Percentiles rank a stretch among this genome's conserved stretches.
These are phyloP conservation scores for Lasiurus cinereus DNA, from an alignment of 2,113 vertebrate genomes.

Conservation along the genomic window DNA sequence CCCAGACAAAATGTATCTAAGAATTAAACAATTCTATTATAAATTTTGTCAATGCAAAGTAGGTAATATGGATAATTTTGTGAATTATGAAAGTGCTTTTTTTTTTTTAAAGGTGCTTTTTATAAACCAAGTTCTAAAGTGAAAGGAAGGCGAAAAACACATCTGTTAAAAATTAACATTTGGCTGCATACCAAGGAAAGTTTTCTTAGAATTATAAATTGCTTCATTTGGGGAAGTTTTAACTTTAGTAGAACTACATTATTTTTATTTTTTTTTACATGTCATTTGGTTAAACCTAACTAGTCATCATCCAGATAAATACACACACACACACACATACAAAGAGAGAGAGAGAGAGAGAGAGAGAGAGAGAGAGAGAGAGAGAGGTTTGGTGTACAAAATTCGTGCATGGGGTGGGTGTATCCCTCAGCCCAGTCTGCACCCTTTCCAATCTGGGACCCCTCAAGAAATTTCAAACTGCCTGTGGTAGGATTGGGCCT, in stretches of 20 bases:
- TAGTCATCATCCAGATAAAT: rapidly evolving
- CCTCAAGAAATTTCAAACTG: too few relatives aligned
- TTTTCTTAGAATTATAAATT: background rate
- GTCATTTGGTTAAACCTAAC: background rate
- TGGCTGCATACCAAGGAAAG: background rate
- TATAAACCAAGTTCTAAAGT: background rate
- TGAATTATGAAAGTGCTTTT: background rate
- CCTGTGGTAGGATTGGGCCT: too few relatives aligned
- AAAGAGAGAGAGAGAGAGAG: too few relatives aligned
- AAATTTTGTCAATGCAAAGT: background rate
- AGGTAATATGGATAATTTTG: background rate
- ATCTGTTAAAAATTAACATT: conserved; percentile 1
- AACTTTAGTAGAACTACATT: background rate
- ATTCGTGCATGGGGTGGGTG: too few relatives aligned
- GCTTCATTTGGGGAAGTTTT: conserved; percentile 16
- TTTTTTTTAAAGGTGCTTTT: background rate
- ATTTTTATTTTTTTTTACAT: background rate
- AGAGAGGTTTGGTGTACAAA: too few relatives aligned
- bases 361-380: too few relatives aligned
- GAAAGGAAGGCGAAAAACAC: background rate
- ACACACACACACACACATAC: background rate
- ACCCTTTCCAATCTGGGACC: too few relatives aligned
- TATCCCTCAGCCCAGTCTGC: too few relatives aligned
- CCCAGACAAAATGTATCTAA: background rate
- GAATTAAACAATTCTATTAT: conserved; percentile 35